These are phyloP conservation scores for Stramonita haemastoma DNA, from an alignment of 2,888 invertebrate genomes.

Conservation along the genomic window DNA sequence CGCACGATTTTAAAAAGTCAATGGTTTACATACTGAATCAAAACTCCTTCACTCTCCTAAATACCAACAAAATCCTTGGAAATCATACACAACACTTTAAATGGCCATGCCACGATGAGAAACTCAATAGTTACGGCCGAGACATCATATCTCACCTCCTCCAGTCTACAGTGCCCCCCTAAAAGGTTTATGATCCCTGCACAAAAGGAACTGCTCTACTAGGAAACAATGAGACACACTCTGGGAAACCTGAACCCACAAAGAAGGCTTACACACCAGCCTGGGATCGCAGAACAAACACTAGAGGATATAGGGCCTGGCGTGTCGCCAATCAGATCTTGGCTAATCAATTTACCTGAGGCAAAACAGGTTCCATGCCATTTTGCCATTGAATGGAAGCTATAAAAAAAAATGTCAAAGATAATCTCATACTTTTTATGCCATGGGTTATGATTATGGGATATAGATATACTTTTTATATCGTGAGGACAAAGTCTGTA, in stretches of 20 bases:
- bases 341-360: background rate
- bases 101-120: background rate
- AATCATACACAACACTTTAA: too few relatives aligned
- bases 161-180: background rate
- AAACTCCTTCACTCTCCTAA: background rate
- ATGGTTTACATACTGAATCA: background rate
- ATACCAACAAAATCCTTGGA: too few relatives aligned
- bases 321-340: conserved; percentile 16
- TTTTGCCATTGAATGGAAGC: background rate
- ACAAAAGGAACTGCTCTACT: conserved; percentile 4
- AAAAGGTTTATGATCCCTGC: background rate
- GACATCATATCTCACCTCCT: background rate
- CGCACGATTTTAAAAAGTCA: background rate
- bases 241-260: background rate
- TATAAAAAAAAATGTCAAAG: too few relatives aligned
- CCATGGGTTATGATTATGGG: too few relatives aligned
- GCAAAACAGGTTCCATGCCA: background rate
- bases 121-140: background rate
- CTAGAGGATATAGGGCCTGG: conserved; percentile 18
- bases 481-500: too few relatives aligned
- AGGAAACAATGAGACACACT: background rate
- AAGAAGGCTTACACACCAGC: conserved; percentile 6
- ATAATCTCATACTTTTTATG: too few relatives aligned
- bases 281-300: conserved; percentile 19
- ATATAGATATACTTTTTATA: too few relatives aligned